Evolutionary conservation across 2,888 invertebrate species (phyloP).

Genomic region (Leptothorax acervorum): DNA sequence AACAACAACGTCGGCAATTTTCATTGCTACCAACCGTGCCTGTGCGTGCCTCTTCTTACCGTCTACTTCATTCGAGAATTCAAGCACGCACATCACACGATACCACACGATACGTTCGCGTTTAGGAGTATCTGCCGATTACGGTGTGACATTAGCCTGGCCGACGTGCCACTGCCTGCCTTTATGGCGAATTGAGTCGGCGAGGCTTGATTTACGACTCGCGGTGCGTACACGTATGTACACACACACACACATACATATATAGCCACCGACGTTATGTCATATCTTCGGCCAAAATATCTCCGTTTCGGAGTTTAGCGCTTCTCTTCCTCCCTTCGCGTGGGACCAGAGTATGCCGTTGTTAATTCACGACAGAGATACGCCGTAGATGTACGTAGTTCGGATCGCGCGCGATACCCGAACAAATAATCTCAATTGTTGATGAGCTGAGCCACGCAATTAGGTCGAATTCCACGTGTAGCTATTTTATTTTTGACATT

Average conservation of each 20-base stretch:
- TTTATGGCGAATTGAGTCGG: constrained; percentile 26
- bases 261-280: not conserved
- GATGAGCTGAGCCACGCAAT: too few relatives aligned
- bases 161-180: not conserved
- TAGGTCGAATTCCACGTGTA: not conserved
- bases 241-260: not conserved
- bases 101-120: not conserved
- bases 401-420: too few relatives aligned
- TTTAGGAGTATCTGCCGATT: not conserved
- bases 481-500: not conserved
- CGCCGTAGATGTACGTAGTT: not conserved
- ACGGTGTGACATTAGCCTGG: constrained; percentile 1
- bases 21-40: not conserved
- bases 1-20: not conserved
- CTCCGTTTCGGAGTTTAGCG: not conserved
- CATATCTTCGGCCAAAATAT: not conserved
- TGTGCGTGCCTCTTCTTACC: not conserved
- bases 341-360: too few relatives aligned
- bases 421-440: too few relatives aligned
- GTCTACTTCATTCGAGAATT: not conserved
- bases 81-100: not conserved
- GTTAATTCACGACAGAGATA: not conserved
- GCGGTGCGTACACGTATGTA: not conserved
- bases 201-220: not conserved
- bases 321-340: not conserved